These are phyloP conservation scores for Meloe dianella DNA, from an alignment of 2,888 invertebrate species.

Conservation along the genomic window DNA sequence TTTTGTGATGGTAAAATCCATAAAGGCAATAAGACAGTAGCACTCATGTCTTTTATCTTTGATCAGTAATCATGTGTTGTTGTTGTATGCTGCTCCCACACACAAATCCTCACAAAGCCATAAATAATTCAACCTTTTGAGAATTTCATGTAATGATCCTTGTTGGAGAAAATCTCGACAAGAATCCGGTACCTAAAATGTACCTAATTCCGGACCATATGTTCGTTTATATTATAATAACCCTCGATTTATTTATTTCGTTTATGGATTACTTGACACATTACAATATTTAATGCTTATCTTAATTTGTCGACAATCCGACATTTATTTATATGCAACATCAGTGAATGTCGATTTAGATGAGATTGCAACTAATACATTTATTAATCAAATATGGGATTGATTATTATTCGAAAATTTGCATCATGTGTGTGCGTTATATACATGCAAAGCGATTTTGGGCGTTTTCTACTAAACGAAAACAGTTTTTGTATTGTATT, in stretches of 20 bases:
- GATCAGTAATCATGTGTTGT: conserved; percentile 43
- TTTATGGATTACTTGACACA: conserved; percentile 43
- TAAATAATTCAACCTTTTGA: conserved; percentile 42
- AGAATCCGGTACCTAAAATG: conserved; percentile 2
- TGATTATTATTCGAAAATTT: conserved; percentile 1
- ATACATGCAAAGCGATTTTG: not conserved
- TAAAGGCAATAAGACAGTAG: conserved; percentile 35
- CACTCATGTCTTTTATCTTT: conserved; percentile 38
- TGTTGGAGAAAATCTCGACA: conserved; percentile 32
- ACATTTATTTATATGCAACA: conserved; percentile 42
- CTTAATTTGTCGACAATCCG: conserved; percentile 48
- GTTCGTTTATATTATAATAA: not conserved
- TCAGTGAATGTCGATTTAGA: conserved; percentile 41
- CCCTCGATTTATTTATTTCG: conserved; percentile 32
- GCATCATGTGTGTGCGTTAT: not conserved
- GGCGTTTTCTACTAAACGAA: not conserved
- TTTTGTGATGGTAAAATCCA: conserved; percentile 5
- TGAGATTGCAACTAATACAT: conserved; percentile 26
- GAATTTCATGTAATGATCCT: conserved; percentile 43
- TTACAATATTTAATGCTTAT: conserved; percentile 49
- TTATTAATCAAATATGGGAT: not conserved
- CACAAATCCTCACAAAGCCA: conserved; percentile 35
- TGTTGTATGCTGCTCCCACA: conserved; percentile 42
- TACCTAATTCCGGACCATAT: not conserved
- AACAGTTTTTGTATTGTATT: not conserved